A percentile compares a stretch with the other conserved stretches of the same genome.
Evolutionary conservation across 2,888 invertebrate genomes (phyloP).

Genomic region (Spodoptera littoralis): DNA sequence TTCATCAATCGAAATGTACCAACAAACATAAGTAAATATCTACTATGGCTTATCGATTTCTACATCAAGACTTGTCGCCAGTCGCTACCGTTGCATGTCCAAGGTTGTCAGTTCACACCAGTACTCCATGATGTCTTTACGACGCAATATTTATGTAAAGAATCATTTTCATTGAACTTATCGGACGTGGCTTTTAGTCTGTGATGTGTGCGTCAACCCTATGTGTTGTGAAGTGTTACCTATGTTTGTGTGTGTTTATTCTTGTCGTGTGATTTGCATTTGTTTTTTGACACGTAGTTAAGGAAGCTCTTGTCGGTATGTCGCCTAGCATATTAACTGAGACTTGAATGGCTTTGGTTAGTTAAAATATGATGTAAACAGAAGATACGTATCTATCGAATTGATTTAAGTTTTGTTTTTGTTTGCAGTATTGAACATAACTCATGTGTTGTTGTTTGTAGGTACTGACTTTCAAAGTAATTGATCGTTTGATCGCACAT

Average conservation of each 20-base stretch:
- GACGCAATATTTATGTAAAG: slow-evolving; percentile 37
- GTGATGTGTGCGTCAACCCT: slow-evolving; percentile 14
- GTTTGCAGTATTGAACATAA: too few species aligned
- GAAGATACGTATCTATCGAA: too few species aligned
- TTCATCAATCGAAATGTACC: neutral
- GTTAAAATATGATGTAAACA: too few species aligned
- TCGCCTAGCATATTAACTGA: too few species aligned
- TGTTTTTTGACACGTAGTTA: neutral
- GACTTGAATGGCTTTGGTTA: too few species aligned
- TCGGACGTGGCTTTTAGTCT: slow-evolving; percentile 39
- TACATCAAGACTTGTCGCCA: slow-evolving; percentile 35
- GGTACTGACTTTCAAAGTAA: too few species aligned
- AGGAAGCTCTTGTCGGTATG: too few species aligned
- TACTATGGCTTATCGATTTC: slow-evolving; percentile 33
- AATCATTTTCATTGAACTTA: slow-evolving; percentile 52
- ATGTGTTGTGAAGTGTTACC: neutral
- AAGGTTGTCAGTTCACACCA: slow-evolving; percentile 45
- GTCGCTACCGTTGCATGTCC: slow-evolving; percentile 36
- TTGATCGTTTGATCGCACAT: too few species aligned
- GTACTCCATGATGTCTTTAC: slow-evolving; percentile 38
- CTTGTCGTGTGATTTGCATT: slow-evolving; percentile 1
- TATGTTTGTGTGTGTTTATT: neutral
- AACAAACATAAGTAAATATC: slow-evolving; percentile 5
- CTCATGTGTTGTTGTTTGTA: too few species aligned
- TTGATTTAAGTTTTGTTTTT: too few species aligned